Evolutionary conservation across 1,140 invertebrate genomes (phyloP).

Genomic region (Formica exsecta): DNA sequence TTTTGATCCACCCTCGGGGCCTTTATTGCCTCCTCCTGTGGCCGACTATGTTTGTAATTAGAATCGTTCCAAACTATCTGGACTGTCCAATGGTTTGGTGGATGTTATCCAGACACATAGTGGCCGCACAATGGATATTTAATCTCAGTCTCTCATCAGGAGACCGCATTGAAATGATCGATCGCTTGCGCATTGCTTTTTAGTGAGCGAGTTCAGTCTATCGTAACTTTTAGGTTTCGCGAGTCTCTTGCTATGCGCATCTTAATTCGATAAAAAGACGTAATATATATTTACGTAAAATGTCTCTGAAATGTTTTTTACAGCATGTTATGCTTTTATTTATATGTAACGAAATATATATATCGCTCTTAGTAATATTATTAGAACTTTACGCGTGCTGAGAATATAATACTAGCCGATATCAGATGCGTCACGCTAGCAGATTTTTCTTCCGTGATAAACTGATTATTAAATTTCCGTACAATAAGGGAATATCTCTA

Average conservation of each 20-base stretch:
- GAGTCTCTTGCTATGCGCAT: conserved; percentile 9
- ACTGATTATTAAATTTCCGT: conserved; percentile 23
- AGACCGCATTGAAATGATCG: conserved; percentile 56
- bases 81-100: not conserved
- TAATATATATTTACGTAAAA: not conserved
- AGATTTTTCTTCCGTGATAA: not conserved
- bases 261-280: conserved; percentile 36
- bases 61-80: conserved; percentile 52
- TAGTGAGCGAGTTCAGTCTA: conserved; percentile 17
- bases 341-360: not conserved
- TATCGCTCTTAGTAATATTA: not conserved
- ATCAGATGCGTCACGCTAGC: conserved; percentile 8
- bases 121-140: conserved; percentile 59
- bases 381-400: conserved; percentile 4
- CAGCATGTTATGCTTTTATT: not conserved
- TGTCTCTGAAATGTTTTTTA: not conserved
- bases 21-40: conserved; percentile 46
- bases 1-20: conserved; percentile 13
- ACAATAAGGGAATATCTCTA: not conserved
- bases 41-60: conserved; percentile 60
- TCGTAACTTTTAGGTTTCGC: not conserved
- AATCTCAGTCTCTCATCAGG: conserved; percentile 51
- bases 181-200: conserved; percentile 38
- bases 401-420: conserved; percentile 20
- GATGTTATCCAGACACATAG: conserved; percentile 55